These are phyloP conservation scores for Oophaga pumilio DNA, from an alignment of 2,113 vertebrate species.

Conservation along the genomic window DNA sequence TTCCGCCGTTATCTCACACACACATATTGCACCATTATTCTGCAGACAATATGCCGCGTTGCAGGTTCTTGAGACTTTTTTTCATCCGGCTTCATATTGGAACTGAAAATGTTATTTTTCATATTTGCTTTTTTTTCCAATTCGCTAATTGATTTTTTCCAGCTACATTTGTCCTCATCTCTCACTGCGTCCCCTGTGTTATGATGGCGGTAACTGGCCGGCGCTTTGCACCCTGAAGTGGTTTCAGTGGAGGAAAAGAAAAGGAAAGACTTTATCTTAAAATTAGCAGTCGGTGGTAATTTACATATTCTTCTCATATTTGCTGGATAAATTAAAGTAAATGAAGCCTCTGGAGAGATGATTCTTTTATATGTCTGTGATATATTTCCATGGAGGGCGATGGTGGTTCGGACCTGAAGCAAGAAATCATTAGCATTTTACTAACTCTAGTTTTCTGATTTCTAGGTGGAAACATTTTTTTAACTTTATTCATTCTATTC, in stretches of 20 bases:
- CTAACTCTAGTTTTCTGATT: background rate
- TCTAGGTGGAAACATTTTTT: too few relatives aligned
- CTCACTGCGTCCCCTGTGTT: background rate
- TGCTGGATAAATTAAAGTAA: slow-evolving; percentile 20
- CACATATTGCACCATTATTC: background rate
- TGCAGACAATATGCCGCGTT: background rate
- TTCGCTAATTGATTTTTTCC: background rate
- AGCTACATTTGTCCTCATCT: background rate
- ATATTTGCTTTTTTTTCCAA: background rate
- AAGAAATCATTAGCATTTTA: background rate
- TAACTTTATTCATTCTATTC: too few relatives aligned
- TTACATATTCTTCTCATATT: slow-evolving; percentile 26
- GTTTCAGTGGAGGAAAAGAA: background rate
- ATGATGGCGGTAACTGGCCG: background rate
- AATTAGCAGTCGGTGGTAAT: slow-evolving; percentile 19
- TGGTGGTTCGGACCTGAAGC: slow-evolving; percentile 1
- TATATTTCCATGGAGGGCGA: background rate
- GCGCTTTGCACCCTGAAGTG: background rate
- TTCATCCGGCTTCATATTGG: background rate
- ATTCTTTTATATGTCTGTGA: slow-evolving; percentile 30
- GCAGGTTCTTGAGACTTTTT: background rate
- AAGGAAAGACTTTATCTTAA: background rate
- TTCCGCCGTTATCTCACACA: background rate
- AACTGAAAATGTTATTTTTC: background rate
- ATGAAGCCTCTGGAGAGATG: slow-evolving; percentile 11